phyloP scores from a whole-genome alignment of 2,888 invertebrate genomes.

The Volucella bombylans region DNA sequence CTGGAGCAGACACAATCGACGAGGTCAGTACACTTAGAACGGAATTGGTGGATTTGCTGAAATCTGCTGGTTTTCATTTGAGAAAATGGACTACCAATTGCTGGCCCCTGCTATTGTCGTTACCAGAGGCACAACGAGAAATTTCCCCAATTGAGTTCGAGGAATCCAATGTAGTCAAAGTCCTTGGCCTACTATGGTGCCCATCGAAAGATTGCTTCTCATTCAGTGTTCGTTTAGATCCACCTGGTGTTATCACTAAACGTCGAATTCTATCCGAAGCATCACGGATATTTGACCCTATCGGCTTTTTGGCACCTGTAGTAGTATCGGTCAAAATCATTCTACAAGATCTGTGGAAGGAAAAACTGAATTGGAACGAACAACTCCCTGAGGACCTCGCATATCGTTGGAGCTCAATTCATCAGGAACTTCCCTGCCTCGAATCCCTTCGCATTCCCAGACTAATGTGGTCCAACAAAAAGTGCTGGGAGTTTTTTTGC shows the following conservation, averaged over 20 bases:
- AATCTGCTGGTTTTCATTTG: no score
- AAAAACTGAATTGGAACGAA: no score
- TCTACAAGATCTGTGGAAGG: no score
- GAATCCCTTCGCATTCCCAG: slow-evolving; percentile 15
- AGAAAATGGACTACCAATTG: slow-evolving; percentile 22
- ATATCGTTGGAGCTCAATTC: slow-evolving; percentile 20
- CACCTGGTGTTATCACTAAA: background rate
- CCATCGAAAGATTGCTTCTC: slow-evolving; percentile 83
- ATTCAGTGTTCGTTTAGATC: background rate
- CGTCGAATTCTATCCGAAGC: slow-evolving; percentile 18
- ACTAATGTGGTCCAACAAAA: slow-evolving; percentile 18
- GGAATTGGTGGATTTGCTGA: slow-evolving; percentile 13
- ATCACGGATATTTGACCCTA: no score
- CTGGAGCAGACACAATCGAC: slow-evolving; percentile 55
- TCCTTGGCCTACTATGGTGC: slow-evolving; percentile 58
- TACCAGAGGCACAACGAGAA: background rate
- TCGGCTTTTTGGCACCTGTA: no score
- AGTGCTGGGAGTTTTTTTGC: slow-evolving; percentile 49
- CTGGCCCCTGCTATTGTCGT: slow-evolving; percentile 12
- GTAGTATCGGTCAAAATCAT: no score
- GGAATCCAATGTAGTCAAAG: slow-evolving; percentile 28
- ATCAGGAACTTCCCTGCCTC: slow-evolving; percentile 10
- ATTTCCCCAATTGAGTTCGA: background rate
- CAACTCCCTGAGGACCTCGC: slow-evolving; percentile 2
- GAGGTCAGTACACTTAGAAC: slow-evolving; percentile 8